Evolutionary conservation across 2,113 vertebrate species (phyloP).

Genomic region (Trichechus manatus): DNA sequence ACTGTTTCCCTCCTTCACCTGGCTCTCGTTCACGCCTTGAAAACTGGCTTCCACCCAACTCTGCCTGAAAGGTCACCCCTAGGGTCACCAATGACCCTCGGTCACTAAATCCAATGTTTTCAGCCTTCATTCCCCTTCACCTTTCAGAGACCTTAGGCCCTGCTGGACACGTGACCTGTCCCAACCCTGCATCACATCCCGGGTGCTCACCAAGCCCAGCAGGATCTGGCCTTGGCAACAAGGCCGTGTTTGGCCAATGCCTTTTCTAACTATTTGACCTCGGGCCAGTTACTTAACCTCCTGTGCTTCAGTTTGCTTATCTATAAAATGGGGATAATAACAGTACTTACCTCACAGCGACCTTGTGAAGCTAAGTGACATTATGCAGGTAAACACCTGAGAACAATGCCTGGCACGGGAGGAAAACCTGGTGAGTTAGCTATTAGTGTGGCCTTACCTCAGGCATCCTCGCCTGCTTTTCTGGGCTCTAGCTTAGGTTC

Average conservation of each 20-base stretch:
- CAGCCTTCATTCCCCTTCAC: not conserved
- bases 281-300: not conserved
- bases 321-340: slow-evolving; percentile 43
- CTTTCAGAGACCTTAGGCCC: not conserved
- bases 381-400: slow-evolving; percentile 47
- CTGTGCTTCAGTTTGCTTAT: slow-evolving; percentile 5
- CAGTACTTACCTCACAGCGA: slow-evolving; percentile 15
- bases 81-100: not conserved
- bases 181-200: not conserved
- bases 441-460: not conserved
- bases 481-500: not conserved
- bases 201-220: not conserved
- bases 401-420: slow-evolving; percentile 63
- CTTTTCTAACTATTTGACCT: not conserved
- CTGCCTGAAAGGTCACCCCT: not conserved
- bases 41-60: not conserved
- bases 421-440: slow-evolving; percentile 9
- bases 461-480: not conserved
- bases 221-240: not conserved
- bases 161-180: too few species aligned
- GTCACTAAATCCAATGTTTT: not conserved
- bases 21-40: not conserved
- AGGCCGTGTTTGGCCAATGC: not conserved
- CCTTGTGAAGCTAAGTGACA: not conserved
- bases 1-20: not conserved